Percentiles rank a stretch among this genome's conserved stretches.
Conservation (phyloP, 2,113 vertebrate species). For the Channa argus region DNA sequence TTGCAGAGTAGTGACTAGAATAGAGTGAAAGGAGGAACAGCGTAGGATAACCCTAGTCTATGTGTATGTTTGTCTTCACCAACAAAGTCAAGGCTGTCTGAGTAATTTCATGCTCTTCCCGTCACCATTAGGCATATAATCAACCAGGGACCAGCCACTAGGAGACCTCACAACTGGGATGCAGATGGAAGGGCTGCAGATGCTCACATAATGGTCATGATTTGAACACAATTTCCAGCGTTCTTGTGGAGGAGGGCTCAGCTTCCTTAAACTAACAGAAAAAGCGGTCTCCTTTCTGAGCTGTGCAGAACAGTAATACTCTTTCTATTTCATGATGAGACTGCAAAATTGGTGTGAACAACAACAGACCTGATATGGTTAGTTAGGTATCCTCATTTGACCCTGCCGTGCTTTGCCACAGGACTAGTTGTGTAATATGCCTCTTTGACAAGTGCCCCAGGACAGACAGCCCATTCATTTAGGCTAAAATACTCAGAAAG, state of each 20-base stretch:
- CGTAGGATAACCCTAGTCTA: too few relatives aligned
- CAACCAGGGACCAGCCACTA: constrained; percentile 35
- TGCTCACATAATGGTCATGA: constrained; percentile 43
- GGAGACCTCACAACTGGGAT: constrained; percentile 32
- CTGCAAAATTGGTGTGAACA: not conserved
- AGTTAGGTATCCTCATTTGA: not conserved
- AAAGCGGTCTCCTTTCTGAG: not conserved
- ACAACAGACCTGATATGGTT: not conserved
- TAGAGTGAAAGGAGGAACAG: too few relatives aligned
- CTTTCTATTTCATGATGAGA: not conserved
- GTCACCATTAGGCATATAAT: constrained; percentile 59
- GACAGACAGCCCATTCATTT: constrained; percentile 45
- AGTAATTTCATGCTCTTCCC: constrained; percentile 59
- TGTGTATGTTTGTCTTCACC: too few relatives aligned
- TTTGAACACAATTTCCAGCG: constrained; percentile 21
- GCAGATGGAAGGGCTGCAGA: constrained; percentile 38
- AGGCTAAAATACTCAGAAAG: constrained; percentile 32
- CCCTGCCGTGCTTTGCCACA: constrained; percentile 26
- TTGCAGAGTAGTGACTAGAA: too few relatives aligned
- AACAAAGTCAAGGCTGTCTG: constrained; percentile 23
- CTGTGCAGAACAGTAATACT: not conserved
- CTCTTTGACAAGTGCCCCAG: constrained; percentile 39
- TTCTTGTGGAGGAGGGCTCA: constrained; percentile 14
- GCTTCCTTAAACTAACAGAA: constrained; percentile 25
- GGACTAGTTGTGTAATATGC: constrained; percentile 41